These are phyloP conservation scores for Pseudomyrmex dendroicus DNA, from an alignment of 1,140 invertebrate species.

Conservation along the genomic window DNA sequence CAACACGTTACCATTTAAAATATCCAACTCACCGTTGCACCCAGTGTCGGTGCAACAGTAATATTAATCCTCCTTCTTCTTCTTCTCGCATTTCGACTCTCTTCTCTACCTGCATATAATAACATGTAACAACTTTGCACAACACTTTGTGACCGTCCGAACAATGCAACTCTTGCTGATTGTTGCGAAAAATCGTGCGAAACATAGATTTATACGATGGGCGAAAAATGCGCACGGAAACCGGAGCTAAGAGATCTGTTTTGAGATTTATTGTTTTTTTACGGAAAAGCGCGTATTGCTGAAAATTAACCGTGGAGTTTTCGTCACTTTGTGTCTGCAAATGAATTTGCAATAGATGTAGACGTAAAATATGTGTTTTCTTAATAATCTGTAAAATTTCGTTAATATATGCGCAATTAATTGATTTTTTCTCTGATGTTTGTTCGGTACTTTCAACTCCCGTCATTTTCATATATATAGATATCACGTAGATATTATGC, in stretches of 20 bases:
- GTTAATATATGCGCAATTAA: too few species aligned
- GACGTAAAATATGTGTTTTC: too few species aligned
- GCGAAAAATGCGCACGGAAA: constrained; percentile 23
- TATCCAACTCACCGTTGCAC: neutral
- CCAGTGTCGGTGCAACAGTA: constrained; percentile 3
- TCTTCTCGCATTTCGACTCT: neutral
- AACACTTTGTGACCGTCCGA: constrained; percentile 25
- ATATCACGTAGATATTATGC: too few species aligned
- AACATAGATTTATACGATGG: neutral
- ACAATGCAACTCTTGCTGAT: constrained; percentile 41
- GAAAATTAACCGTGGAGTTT: too few species aligned
- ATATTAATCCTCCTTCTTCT: neutral
- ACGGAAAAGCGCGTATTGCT: too few species aligned
- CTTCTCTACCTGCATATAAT: constrained; percentile 9
- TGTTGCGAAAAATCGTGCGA: constrained; percentile 46
- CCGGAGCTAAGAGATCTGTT: constrained; percentile 9
- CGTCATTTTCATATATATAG: too few species aligned
- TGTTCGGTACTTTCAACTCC: too few species aligned
- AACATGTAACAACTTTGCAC: constrained; percentile 36
- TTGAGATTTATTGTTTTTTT: constrained; percentile 28
- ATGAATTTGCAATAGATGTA: too few species aligned
- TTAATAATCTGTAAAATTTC: too few species aligned
- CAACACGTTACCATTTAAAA: neutral
- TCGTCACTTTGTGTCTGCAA: too few species aligned
- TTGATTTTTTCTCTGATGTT: too few species aligned